A percentile compares a stretch with the other conserved stretches of the same genome.
Conservation (phyloP, 2,797 vertebrate species). For the Novumbra hubbsi region DNA sequence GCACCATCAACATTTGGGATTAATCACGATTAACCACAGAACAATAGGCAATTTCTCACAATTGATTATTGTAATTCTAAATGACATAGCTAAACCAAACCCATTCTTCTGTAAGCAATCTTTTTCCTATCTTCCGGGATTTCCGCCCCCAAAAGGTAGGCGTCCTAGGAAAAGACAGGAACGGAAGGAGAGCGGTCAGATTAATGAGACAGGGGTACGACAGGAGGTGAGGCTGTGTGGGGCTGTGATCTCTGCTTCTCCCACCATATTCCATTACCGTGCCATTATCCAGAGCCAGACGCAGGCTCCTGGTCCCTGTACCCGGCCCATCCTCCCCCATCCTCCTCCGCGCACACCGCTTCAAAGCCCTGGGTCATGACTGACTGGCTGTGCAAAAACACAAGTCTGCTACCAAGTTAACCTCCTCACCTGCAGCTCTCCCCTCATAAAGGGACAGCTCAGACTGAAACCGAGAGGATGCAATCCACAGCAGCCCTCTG, state of each 20-base stretch:
- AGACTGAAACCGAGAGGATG: neutral
- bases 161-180: neutral
- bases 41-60: no score
- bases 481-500: neutral
- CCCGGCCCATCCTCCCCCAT: neutral
- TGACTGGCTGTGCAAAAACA: conserved; percentile 29
- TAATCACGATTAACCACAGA: no score
- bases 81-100: no score
- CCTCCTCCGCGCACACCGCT: neutral
- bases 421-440: conserved; percentile 15
- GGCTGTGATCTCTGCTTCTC: conserved; percentile 17
- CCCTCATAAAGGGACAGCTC: neutral
- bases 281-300: conserved; percentile 25
- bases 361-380: conserved; percentile 23
- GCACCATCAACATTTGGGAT: no score
- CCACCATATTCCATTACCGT: conserved; percentile 31
- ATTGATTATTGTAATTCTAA: no score
- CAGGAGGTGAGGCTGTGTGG: neutral
- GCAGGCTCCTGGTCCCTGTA: no score
- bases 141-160: no score
- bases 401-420: conserved; percentile 16
- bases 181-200: neutral
- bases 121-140: no score
- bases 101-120: no score
- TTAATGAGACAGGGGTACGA: conserved; percentile 22